Conservation (phyloP, 2,113 vertebrate species). For the Promerops cafer region DNA sequence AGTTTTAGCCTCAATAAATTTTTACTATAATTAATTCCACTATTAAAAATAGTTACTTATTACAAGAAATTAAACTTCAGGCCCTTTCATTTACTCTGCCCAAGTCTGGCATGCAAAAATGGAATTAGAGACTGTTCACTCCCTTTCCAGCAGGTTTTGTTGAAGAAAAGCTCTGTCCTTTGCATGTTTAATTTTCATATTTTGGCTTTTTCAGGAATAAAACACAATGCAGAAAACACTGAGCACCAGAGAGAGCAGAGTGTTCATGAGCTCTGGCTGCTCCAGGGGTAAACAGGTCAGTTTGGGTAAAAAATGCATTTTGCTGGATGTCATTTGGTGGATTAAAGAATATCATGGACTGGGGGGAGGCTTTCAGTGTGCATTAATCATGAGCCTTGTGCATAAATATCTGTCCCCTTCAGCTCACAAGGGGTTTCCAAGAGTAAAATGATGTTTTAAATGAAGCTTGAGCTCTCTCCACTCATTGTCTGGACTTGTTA, state of each 20-base stretch:
- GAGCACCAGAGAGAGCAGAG: not conserved
- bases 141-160: not conserved
- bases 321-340: not conserved
- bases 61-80: not conserved
- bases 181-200: not conserved
- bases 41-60: not conserved
- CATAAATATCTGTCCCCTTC: not conserved
- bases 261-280: not conserved
- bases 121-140: not conserved
- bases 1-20: not conserved
- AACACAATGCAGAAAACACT: not conserved
- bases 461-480: not conserved
- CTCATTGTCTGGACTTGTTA: not conserved
- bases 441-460: not conserved
- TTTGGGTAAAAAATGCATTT: slow-evolving; percentile 7
- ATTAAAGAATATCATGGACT: not conserved
- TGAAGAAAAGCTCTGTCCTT: not conserved
- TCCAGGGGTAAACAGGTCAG: slow-evolving; percentile 25
- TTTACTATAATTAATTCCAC: not conserved
- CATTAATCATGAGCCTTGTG: not conserved
- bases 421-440: not conserved
- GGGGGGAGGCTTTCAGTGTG: not conserved
- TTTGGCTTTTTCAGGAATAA: not conserved
- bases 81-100: not conserved
- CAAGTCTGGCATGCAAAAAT: not conserved